These are phyloP conservation scores for Champsocephalus gunnari DNA, from an alignment of 2,797 vertebrate species.

Conservation along the genomic window DNA sequence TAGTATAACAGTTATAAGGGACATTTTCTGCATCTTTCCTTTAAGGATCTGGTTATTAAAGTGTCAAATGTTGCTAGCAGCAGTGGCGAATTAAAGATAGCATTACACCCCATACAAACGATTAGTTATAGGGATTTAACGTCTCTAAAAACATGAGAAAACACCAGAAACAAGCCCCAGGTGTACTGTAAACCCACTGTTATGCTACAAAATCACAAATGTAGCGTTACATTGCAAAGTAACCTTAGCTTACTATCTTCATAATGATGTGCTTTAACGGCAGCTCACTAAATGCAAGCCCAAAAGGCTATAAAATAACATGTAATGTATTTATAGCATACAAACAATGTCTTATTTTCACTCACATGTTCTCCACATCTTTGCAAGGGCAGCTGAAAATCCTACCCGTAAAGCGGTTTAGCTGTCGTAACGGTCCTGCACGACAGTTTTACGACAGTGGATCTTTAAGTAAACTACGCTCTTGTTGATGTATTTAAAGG, in stretches of 20 bases:
- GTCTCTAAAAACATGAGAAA: neutral
- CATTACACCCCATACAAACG: neutral
- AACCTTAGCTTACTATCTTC: neutral
- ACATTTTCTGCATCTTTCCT: no score
- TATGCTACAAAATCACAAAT: neutral
- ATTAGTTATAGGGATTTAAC: neutral
- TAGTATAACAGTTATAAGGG: no score
- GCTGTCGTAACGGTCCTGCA: neutral
- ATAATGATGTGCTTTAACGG: neutral
- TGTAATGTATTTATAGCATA: accelerated
- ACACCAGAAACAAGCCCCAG: no score
- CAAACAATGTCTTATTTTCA: neutral
- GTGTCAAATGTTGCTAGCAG: neutral
- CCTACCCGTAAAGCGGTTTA: slow-evolving; percentile 47
- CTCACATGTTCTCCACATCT: slow-evolving; percentile 43
- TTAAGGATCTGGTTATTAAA: no score
- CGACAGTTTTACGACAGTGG: slow-evolving; percentile 59
- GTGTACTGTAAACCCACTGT: neutral
- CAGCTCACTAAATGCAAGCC: neutral
- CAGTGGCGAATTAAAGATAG: neutral
- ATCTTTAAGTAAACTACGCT: no score
- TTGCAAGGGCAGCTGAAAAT: slow-evolving; percentile 46
- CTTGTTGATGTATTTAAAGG: neutral
- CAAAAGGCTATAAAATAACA: accelerated
- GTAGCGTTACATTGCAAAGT: neutral